Base-by-base conservation (phyloP, 2,888 invertebrate genomes). In the Drosophila diplacantha region DNA sequence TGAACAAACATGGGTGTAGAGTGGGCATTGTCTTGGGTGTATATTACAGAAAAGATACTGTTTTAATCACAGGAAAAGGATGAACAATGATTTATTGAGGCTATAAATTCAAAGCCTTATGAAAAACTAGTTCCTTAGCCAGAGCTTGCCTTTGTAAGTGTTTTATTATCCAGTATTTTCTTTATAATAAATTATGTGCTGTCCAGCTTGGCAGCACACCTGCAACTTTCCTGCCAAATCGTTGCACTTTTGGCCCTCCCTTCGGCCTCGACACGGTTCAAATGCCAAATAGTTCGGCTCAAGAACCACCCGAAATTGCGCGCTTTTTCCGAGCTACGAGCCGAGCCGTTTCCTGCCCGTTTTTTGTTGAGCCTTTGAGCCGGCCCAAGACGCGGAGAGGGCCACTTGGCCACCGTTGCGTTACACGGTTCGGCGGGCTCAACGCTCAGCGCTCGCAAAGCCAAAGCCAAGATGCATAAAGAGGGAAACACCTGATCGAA, bases 401-500 rank as follows among this genome's bases (percentile, higher is more conserved):
- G 44, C 44, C 44, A 44, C 44, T 44, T 44, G 7, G 44, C 44
- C 44, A 44, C 57, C 59, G 59, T 61, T 66, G 67, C 68, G 75
- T 77, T 79, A 60, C 75, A 81, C 80, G 80, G 77, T 81, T 77
- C 80, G 82, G 6, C 74, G 77, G 71, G 62, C 77, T 74, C 68
- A 80, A 74, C 80, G 80, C 80, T 82, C 68, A 80, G 72, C 80
- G 70, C 67, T 69, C 61, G n/a, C 35, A 70, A 68, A 78, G 78
- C 44, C 31, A 72, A 75, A 77, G 78, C 80, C 77, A 69, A 64
- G 67, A 51, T 46, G 63, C 46, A 66, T 69, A 38, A 60, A 66
- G 67, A 65, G 44, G 44, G 59, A 77, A 77, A 82, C 80, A 81
- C 80, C 80, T 81, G 80, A 81, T 80, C 77, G 80, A 80, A 74